phyloP scores from a whole-genome alignment of 2,888 invertebrate species.

The Temnothorax unifasciatus region DNA sequence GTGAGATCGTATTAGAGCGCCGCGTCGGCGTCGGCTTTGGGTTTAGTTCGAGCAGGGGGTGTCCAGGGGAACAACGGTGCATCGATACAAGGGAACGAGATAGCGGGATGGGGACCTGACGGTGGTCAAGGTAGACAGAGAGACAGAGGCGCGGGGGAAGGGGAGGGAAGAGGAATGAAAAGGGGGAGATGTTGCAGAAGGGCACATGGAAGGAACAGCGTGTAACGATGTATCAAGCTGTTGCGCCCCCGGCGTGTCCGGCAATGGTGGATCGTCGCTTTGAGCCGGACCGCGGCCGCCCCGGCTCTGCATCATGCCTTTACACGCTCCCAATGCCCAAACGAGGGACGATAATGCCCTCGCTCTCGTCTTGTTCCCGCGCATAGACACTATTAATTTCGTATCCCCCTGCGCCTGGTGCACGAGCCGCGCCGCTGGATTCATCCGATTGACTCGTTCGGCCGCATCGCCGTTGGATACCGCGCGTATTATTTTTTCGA shows the following conservation, averaged over 20 bases:
- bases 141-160: constrained; percentile 20
- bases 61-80: constrained; percentile 56
- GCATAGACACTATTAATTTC: constrained; percentile 86
- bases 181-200: constrained; percentile 54
- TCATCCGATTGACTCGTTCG: constrained; percentile 72
- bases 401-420: constrained; percentile 74
- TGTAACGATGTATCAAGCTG: constrained; percentile 86
- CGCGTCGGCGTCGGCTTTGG: constrained; percentile 70
- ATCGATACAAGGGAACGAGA: constrained; percentile 36
- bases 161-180: constrained; percentile 48
- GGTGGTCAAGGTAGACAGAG: constrained; percentile 32
- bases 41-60: constrained; percentile 62
- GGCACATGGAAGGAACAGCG: constrained; percentile 83
- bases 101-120: constrained; percentile 24
- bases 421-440: constrained; percentile 58
- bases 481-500: constrained; percentile 39
- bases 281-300: constrained; percentile 82
- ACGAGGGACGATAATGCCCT: constrained; percentile 84
- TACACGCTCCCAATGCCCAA: constrained; percentile 85
- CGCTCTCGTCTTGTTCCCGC: constrained; percentile 80
- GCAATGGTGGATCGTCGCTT: constrained; percentile 84
- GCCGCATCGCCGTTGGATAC: constrained; percentile 53
- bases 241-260: constrained; percentile 86
- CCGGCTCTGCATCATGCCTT: constrained; percentile 83
- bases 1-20: constrained; percentile 76